Conservation (phyloP, 2,113 vertebrate species). For the Phylloscopus trochiloides region DNA sequence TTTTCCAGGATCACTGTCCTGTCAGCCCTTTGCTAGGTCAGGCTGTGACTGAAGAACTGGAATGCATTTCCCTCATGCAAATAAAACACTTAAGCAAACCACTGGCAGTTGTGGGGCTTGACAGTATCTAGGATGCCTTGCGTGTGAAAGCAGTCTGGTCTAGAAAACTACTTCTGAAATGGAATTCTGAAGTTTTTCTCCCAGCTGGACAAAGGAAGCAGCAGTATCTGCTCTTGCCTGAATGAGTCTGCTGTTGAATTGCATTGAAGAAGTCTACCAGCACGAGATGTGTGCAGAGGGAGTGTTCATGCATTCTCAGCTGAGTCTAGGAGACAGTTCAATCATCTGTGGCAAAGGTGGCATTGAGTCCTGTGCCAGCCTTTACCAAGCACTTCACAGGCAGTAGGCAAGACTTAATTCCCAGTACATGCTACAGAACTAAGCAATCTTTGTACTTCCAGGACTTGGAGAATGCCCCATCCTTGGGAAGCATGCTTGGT, state of each 20-base stretch:
- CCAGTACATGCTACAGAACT: accelerated
- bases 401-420: neutral
- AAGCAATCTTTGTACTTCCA: neutral
- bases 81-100: neutral
- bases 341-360: neutral
- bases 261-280: neutral
- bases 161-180: neutral
- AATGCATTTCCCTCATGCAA: neutral
- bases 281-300: neutral
- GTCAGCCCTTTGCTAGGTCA: neutral
- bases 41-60: neutral
- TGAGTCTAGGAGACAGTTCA: neutral
- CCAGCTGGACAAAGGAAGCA: neutral
- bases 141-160: neutral
- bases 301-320: neutral
- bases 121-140: neutral
- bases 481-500: neutral
- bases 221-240: neutral
- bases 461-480: neutral
- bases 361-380: neutral
- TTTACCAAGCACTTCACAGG: neutral
- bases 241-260: neutral
- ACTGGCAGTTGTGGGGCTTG: neutral
- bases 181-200: neutral
- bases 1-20: neutral